Evolutionary conservation across 2,888 invertebrate genomes (phyloP), one percentile per base, ranked within the genome.

Genomic region (Nymphalis c-album): DNA sequence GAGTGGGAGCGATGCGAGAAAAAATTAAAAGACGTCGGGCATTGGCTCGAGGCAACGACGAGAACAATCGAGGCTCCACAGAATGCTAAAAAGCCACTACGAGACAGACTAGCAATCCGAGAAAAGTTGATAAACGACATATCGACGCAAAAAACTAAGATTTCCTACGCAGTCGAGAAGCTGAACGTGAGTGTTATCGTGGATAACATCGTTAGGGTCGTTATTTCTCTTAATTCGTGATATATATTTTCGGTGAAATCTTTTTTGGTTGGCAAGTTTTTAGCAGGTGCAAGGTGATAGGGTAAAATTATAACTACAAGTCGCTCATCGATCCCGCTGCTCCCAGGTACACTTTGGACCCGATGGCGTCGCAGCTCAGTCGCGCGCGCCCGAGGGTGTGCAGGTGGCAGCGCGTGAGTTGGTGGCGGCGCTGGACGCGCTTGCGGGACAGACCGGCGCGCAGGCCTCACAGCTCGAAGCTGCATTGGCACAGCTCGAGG

Each of bases 1-100:
- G 98, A 98, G 92, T 98, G 98, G 97, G 98, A 98, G 84, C 97
- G 98, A 86, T 98, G 98, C 88, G 98, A 98, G 88, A 96, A 95
- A 85, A 98, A 98, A 87, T 94, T 98, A 85, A 96, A 97, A 85
- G 98, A 98, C 77, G 96, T 97, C 58, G 95, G 95, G 70, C 93
- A 94, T 74, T 98, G 98, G 98, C 94, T 98, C 76, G 98, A 98
- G 71, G 97, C 97, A 80, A 95, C 97, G 10, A 93, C 94, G 74
- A 94, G 95, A 74, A 93, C 94, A 61, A 85, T 98, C 59, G 97
- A 97, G 67, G 95, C 96, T 47, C 94, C 96, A 18, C 96, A 96
- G 76, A 96, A 95, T 77, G 96, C 96, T 80, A 97, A 97, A 90
- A 96, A 96, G 84, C 96, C 98, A 0, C 90, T 98, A 71, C 93